These are phyloP conservation scores for Sebastes oblongus DNA, from an alignment of 2,797 vertebrate species.

Conservation along the genomic window DNA sequence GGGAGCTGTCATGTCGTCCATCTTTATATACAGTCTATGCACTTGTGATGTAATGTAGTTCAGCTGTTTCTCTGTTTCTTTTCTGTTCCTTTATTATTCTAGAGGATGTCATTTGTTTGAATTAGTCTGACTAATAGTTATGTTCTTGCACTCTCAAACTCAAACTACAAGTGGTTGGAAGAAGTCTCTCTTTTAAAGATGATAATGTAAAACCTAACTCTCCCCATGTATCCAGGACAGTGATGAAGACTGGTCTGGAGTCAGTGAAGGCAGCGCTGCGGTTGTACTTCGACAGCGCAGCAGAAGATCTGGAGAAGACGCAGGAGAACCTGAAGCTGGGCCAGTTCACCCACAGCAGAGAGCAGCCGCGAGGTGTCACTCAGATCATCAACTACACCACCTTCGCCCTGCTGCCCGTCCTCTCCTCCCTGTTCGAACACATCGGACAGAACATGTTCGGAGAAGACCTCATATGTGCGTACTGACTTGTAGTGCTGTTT, in stretches of 20 bases:
- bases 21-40: too few relatives aligned
- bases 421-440: conserved; percentile 94
- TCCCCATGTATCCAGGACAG: conserved; percentile 81
- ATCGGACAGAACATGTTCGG: conserved; percentile 95
- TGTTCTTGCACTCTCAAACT: too few relatives aligned
- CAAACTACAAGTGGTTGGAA: not conserved
- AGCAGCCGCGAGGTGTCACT: conserved; percentile 89
- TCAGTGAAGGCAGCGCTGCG: conserved; percentile 89
- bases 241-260: conserved; percentile 96
- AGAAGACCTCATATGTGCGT: conserved; percentile 94
- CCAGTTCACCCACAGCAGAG: conserved; percentile 92
- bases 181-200: not conserved
- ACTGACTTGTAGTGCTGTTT: not conserved
- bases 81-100: too few relatives aligned
- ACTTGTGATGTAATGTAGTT: too few relatives aligned
- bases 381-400: conserved; percentile 98
- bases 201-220: not conserved
- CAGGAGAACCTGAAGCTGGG: conserved; percentile 93
- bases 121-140: too few relatives aligned
- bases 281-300: conserved; percentile 89
- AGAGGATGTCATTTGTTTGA: too few relatives aligned
- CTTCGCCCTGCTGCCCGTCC: conserved; percentile 90
- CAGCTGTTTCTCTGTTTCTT: too few relatives aligned
- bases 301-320: conserved; percentile 93
- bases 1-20: too few relatives aligned